Percentiles rank a stretch among this genome's conserved stretches.
phyloP scores from a whole-genome alignment of 1,140 invertebrate genomes.

The Delia radicum region DNA sequence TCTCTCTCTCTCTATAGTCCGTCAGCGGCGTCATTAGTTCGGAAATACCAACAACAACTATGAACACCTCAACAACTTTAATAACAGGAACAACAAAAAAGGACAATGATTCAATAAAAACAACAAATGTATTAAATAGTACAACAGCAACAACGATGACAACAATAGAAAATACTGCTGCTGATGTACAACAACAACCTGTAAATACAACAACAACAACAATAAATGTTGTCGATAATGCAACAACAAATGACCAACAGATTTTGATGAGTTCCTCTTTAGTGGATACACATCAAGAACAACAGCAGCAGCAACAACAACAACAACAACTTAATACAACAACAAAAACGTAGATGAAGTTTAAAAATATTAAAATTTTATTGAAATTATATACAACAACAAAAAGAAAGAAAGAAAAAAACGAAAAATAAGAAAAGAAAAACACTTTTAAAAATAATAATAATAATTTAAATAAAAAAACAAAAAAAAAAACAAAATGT shows the following conservation, averaged over 20 bases:
- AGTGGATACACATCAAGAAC: conserved; percentile 25
- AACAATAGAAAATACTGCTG: conserved; percentile 8
- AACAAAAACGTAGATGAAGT: conserved; percentile 46
- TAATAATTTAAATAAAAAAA: conserved; percentile 35
- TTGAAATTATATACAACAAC: conserved; percentile 20
- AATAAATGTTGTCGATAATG: conserved; percentile 36
- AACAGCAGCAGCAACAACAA: conserved; percentile 35
- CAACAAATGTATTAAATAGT: conserved; percentile 13
- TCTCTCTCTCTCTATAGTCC: conserved; percentile 13
- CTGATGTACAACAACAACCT: conserved; percentile 24
- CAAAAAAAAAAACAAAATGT: conserved; percentile 43
- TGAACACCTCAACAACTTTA: conserved; percentile 5
- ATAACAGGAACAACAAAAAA: conserved; percentile 16
- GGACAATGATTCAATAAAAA: conserved; percentile 23
- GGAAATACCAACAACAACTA: conserved; percentile 9
- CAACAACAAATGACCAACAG: conserved; percentile 30
- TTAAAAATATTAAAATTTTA: conserved; percentile 27
- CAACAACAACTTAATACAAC: conserved; percentile 37
- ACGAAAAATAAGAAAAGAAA: neutral
- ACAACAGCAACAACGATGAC: conserved; percentile 10
- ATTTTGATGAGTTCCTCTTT: neutral
- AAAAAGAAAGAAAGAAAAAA: conserved; percentile 16
- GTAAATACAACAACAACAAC: conserved; percentile 38
- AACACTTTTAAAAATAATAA: conserved; percentile 13
- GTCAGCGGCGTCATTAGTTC: conserved; percentile 29